Conservation (phyloP, 2,113 vertebrate species). For the Laticauda colubrina region DNA sequence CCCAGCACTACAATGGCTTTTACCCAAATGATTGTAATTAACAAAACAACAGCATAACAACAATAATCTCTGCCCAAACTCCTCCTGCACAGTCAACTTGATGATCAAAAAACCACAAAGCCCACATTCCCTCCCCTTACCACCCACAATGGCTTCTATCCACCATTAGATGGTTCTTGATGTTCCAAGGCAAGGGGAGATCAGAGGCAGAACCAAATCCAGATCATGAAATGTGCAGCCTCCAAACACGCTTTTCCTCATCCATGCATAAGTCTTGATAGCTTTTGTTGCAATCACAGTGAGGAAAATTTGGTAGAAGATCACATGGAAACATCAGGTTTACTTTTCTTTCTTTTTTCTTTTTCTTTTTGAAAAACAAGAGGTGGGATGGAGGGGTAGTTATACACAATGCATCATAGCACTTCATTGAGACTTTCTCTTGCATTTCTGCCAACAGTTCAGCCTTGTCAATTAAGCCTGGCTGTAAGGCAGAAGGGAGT, state of each 20-base stretch:
- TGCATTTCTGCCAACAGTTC: slow-evolving; percentile 56
- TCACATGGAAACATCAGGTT: slow-evolving; percentile 57
- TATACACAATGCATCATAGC: slow-evolving; percentile 67
- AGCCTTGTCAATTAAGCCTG: slow-evolving; percentile 65
- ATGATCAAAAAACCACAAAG: slow-evolving; percentile 29
- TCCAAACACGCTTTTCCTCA: slow-evolving; percentile 9
- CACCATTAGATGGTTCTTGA: slow-evolving; percentile 51
- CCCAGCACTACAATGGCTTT: slow-evolving; percentile 46
- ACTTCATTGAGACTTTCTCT: slow-evolving; percentile 64
- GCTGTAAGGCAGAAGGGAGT: slow-evolving; percentile 78
- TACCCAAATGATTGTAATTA: slow-evolving; percentile 56
- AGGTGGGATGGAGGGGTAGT: slow-evolving; percentile 53
- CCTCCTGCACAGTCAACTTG: background rate
- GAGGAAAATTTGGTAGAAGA: slow-evolving; percentile 52
- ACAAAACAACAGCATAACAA: slow-evolving; percentile 3
- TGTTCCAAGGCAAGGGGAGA: slow-evolving; percentile 38
- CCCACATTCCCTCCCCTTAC: slow-evolving; percentile 39
- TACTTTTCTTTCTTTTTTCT: slow-evolving; percentile 40
- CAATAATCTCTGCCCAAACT: slow-evolving; percentile 32
- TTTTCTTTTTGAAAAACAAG: background rate
- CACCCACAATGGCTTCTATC: slow-evolving; percentile 40
- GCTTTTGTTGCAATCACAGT: slow-evolving; percentile 59
- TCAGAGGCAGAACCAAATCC: slow-evolving; percentile 27
- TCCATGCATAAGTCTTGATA: slow-evolving; percentile 17
- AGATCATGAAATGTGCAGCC: slow-evolving; percentile 21